phyloP scores from a whole-genome alignment of 2,797 vertebrate genomes.

The Schizopygopsis pylzovi region DNA sequence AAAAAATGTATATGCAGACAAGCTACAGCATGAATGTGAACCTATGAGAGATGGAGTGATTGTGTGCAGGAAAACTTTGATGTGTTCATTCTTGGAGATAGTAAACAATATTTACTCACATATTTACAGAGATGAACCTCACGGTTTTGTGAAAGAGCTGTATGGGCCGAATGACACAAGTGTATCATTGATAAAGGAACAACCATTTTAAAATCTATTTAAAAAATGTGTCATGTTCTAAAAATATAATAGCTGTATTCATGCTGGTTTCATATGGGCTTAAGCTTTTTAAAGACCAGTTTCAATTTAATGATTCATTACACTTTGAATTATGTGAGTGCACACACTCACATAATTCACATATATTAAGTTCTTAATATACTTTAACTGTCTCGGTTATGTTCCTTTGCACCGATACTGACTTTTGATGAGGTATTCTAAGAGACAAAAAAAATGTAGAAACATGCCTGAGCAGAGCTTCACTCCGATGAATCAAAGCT shows the following conservation, averaged over 20 bases:
- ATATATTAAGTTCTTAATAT: too few relatives aligned
- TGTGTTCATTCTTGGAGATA: not conserved
- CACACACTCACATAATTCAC: too few relatives aligned
- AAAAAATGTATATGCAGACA: not conserved
- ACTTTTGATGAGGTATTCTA: not conserved
- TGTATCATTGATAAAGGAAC: not conserved
- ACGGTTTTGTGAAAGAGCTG: not conserved
- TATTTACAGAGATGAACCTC: not conserved
- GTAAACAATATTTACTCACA: constrained; percentile 10
- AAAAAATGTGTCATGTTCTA: too few relatives aligned
- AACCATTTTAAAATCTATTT: not conserved
- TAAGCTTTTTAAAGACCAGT: too few relatives aligned
- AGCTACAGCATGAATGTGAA: constrained; percentile 3
- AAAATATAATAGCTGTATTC: too few relatives aligned
- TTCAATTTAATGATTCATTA: too few relatives aligned
- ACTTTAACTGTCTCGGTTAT: too few relatives aligned
- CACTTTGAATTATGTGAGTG: too few relatives aligned
- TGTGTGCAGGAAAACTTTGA: constrained; percentile 20
- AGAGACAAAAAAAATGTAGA: not conserved
- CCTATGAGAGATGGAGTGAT: not conserved
- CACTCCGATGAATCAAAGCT: not conserved
- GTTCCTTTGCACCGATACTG: too few relatives aligned
- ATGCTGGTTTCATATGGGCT: too few relatives aligned
- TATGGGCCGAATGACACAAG: not conserved
- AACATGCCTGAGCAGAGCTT: constrained; percentile 18